Evolutionary conservation across 2,888 invertebrate genomes (phyloP).

Genomic region (Ormyrus labotus): DNA sequence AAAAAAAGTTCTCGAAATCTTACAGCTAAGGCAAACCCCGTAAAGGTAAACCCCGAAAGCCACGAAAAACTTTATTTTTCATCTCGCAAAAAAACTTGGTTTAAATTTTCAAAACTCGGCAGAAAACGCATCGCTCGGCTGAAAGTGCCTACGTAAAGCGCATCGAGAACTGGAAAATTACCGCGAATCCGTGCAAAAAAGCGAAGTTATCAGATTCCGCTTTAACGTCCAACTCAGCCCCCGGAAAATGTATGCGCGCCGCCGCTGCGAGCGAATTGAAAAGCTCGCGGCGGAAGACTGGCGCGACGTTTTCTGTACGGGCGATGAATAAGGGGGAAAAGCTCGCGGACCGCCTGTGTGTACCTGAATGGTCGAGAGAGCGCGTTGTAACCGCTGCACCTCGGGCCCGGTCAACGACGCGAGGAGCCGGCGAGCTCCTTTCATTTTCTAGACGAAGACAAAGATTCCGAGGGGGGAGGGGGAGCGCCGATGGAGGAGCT

Average conservation of each 20-base stretch:
- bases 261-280: constrained; percentile 23
- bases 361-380: constrained; percentile 56
- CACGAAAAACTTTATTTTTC: constrained; percentile 1
- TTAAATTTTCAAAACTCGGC: background rate
- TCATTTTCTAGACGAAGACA: constrained; percentile 64
- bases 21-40: too few relatives aligned
- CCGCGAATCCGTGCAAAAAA: constrained; percentile 2
- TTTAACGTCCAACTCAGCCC: constrained; percentile 43
- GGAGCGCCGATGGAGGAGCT: constrained; percentile 45
- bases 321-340: constrained; percentile 28
- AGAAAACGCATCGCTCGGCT: constrained; percentile 13
- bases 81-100: background rate
- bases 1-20: background rate
- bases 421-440: constrained; percentile 52
- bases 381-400: too few relatives aligned
- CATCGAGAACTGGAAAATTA: constrained; percentile 40
- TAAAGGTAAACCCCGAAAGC: background rate
- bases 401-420: background rate
- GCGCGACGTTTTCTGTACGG: constrained; percentile 22
- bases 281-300: background rate
- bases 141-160: background rate
- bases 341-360: constrained; percentile 43
- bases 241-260: constrained; percentile 36
- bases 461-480: constrained; percentile 51
- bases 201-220: constrained; percentile 44